Conservation (phyloP, 1,140 invertebrate species). For the Scaptomyza pallida region DNA sequence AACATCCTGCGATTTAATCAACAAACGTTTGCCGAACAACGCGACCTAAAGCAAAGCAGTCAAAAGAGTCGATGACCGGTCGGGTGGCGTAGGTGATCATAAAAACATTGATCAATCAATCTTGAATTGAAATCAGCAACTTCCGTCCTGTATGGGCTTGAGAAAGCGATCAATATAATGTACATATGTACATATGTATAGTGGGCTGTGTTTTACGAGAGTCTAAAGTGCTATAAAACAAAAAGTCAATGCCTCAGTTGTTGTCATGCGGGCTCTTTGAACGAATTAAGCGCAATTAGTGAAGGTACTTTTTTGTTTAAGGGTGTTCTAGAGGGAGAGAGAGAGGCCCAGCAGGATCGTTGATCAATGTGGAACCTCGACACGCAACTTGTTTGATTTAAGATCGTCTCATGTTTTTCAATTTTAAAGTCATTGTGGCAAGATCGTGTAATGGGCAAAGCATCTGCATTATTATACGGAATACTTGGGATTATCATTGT, state of each 20-base stretch:
- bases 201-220: conserved; percentile 46
- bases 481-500: conserved; percentile 19
- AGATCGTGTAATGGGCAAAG: conserved; percentile 32
- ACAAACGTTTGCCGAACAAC: conserved; percentile 59
- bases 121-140: conserved; percentile 78
- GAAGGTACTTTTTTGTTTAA: conserved; percentile 53
- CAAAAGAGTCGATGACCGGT: conserved; percentile 53
- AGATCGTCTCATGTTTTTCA: conserved; percentile 12
- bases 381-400: conserved; percentile 42
- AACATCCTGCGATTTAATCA: conserved; percentile 80
- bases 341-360: conserved; percentile 31
- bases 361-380: conserved; percentile 21
- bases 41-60: conserved; percentile 62
- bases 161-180: conserved; percentile 35
- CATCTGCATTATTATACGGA: conserved; percentile 43
- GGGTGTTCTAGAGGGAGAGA: background rate
- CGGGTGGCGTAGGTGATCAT: conserved; percentile 61
- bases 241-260: conserved; percentile 25
- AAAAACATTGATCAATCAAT: conserved; percentile 79
- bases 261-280: conserved; percentile 75
- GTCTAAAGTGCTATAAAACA: conserved; percentile 60
- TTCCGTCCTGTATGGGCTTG: conserved; percentile 58
- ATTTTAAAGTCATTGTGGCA: conserved; percentile 45
- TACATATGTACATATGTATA: too few relatives aligned
- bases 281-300: conserved; percentile 80